Base-by-base conservation (phyloP, 1,140 invertebrate species). In the Megathymus violae region DNA sequence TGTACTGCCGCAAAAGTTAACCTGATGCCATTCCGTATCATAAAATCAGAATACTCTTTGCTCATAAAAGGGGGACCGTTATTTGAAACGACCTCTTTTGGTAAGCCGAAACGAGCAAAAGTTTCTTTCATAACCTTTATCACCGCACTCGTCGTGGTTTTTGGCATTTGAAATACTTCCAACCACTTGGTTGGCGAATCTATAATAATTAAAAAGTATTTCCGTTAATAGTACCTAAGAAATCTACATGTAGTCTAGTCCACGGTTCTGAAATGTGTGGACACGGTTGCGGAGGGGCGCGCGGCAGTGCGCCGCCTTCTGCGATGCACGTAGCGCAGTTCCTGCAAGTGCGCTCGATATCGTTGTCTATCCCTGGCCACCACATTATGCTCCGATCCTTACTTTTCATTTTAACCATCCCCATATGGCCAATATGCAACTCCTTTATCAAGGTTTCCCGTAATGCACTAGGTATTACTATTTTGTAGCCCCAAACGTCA, bases 91-190 rank as follows among this genome's bases (percentile, higher is more conserved):
- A 50, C 11, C 10, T 50, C 47, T n/a, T 50, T 50, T 2, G 47
- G 47, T n/a, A 50, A 50, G 4, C 51, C 62, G 7, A 56, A 64
- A 1, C 51, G 31, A 22, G 19, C 19, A 22, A 22, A 22, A 5
- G 19, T 22, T 22, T 22, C 19, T 22, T 5, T 22, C 19, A 3
- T 50, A 3, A 59, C 46, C 4, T 51, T 59, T 36, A 64, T 64
- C 0, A 64, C 62, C 16, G 22, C 16, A 1, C 4, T 6, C 0
- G 62, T 54, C 0, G 34, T 59, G 1, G 62, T 64, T 22, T 1
- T 50, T 10, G 7, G n/a, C 62, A 71, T 67, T 10, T 64, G 0
- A 56, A 67, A 62, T 22, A 62, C n/a, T 52, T 71, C 69, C 7
- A 71, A 17, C 61, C 69, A 67, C 22, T 71, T 71, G 0, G 47